These are phyloP conservation scores for Tethea ocularis DNA, from an alignment of 2,888 invertebrate species.

Conservation along the genomic window DNA sequence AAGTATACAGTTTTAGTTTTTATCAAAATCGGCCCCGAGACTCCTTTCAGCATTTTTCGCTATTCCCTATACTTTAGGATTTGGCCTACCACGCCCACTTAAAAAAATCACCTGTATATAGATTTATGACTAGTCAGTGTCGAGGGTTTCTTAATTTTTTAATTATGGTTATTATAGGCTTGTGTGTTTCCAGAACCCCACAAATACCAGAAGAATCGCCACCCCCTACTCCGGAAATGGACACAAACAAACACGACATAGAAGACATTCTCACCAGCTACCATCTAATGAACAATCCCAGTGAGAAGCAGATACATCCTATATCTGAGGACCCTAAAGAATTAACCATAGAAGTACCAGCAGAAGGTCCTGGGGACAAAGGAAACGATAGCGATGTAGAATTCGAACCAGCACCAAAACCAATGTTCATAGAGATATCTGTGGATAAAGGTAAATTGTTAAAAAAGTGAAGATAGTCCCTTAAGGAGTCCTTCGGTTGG, in stretches of 20 bases:
- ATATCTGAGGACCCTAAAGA: constrained; percentile 16
- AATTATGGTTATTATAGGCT: too few relatives aligned
- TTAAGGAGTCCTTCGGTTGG: too few relatives aligned
- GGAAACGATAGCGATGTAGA: constrained; percentile 14
- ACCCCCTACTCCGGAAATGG: constrained; percentile 18
- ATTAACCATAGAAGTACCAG: constrained; percentile 5
- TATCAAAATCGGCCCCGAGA: too few relatives aligned
- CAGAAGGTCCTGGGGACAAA: constrained; percentile 8
- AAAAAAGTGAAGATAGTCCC: constrained; percentile 26
- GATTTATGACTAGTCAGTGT: too few relatives aligned
- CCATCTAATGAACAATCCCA: constrained; percentile 60
- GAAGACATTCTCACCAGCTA: constrained; percentile 70
- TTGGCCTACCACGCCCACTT: too few relatives aligned
- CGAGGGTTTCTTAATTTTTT: too few relatives aligned
- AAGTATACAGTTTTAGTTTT: too few relatives aligned
- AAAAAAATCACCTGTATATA: too few relatives aligned
- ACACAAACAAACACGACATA: constrained; percentile 51
- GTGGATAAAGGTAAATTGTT: constrained; percentile 62
- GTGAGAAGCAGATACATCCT: constrained; percentile 25
- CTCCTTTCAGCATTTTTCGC: too few relatives aligned
- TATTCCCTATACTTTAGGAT: too few relatives aligned
- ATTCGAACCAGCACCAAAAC: constrained; percentile 16
- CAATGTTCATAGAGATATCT: constrained; percentile 62
- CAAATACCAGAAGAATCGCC: constrained; percentile 10
- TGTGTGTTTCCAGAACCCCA: constrained; percentile 4